A percentile compares a stretch with the other conserved stretches of the same genome.
phyloP scores from a whole-genome alignment of 2,888 invertebrate genomes.

The Epistrophe grossulariae region DNA sequence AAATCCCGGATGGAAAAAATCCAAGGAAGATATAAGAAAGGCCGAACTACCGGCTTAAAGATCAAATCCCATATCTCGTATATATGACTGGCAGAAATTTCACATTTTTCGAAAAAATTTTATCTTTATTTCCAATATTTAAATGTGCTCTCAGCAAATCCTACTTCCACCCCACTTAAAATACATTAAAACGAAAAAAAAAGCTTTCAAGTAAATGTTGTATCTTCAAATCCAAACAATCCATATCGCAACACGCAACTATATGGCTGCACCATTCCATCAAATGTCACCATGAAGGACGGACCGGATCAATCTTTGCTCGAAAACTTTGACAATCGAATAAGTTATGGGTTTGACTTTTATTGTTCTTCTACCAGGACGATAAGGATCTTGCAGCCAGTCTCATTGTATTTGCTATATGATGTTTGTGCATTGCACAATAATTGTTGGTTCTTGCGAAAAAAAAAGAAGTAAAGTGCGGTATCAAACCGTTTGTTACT shows the following conservation, averaged over 20 bases:
- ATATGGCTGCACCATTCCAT: conserved; percentile 64
- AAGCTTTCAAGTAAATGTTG: conserved; percentile 13
- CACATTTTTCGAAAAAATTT: neutral
- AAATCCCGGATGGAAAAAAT: no score
- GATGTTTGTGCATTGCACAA: conserved; percentile 55
- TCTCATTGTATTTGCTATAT: no score
- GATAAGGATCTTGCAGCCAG: conserved; percentile 61
- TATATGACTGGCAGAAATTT: no score
- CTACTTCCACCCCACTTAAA: neutral
- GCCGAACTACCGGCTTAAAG: no score
- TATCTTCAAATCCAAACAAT: conserved; percentile 55
- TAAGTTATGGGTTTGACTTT: conserved; percentile 78
- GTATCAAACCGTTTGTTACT: conserved; percentile 56
- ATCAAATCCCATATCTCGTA: no score
- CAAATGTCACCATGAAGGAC: conserved; percentile 73
- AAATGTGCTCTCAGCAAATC: conserved; percentile 46
- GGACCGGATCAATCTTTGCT: conserved; percentile 77
- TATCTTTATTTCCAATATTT: neutral
- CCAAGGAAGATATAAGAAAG: no score
- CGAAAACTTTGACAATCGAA: conserved; percentile 76
- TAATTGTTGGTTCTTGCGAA: conserved; percentile 57
- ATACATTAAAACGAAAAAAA: neutral
- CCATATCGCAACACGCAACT: conserved; percentile 70
- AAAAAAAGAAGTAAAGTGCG: conserved; percentile 17
- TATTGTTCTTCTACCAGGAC: conserved; percentile 76